These are phyloP conservation scores for Artibeus lituratus DNA, from an alignment of 2,797 vertebrate genomes.

Conservation along the genomic window DNA sequence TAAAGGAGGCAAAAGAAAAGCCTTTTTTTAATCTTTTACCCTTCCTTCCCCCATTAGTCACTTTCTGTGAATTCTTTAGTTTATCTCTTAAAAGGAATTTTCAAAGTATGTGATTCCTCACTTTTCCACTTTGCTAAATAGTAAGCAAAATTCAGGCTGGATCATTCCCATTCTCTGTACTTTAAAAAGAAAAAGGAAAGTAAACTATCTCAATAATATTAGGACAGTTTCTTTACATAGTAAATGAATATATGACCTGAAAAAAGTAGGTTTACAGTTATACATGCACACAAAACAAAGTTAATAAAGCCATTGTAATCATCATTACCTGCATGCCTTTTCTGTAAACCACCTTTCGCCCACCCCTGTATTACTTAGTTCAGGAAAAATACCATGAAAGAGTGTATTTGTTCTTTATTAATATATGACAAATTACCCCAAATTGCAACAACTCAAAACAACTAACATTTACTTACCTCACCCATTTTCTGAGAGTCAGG, in stretches of 20 bases:
- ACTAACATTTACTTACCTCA: not conserved
- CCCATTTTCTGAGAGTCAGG: not conserved
- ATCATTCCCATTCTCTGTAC: not conserved
- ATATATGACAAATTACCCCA: not conserved
- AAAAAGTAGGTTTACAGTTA: not conserved
- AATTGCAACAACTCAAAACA: not conserved
- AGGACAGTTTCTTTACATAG: not conserved
- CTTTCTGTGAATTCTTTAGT: not conserved
- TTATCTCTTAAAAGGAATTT: constrained; percentile 24
- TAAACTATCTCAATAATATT: not conserved
- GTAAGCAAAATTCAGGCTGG: not conserved
- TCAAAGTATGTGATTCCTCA: constrained; percentile 14
- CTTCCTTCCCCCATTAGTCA: constrained; percentile 22
- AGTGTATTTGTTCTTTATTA: not conserved
- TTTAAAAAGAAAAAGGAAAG: not conserved
- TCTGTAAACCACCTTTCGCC: not conserved
- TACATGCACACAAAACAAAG: not conserved
- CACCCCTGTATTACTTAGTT: not conserved
- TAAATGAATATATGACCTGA: not conserved
- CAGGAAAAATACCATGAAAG: not conserved
- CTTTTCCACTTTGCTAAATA: constrained; percentile 24
- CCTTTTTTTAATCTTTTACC: not conserved
- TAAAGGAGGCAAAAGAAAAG: not conserved
- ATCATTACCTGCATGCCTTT: not conserved
- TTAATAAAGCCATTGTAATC: not conserved